These are phyloP conservation scores for Drosophila subsilvestris DNA, from an alignment of 2,888 invertebrate species.

Conservation along the genomic window DNA sequence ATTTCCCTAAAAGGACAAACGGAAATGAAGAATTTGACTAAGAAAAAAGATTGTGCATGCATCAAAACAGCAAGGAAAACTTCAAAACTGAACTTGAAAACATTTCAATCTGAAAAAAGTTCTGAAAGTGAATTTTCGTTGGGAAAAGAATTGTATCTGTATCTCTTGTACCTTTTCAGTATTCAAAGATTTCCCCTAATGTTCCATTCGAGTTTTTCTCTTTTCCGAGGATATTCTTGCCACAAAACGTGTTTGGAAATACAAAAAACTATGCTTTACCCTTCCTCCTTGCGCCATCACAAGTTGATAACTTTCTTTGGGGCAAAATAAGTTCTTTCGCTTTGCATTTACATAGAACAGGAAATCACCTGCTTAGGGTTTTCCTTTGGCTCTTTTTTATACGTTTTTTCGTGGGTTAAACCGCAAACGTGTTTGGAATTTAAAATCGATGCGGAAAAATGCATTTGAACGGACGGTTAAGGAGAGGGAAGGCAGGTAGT, in stretches of 20 bases:
- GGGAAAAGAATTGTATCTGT: too few species aligned
- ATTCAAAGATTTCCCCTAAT: background rate
- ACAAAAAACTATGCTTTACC: background rate
- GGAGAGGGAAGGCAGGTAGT: background rate
- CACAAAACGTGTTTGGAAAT: conserved; percentile 26
- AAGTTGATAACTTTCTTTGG: background rate
- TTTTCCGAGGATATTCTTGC: conserved; percentile 1
- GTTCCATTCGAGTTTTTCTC: background rate
- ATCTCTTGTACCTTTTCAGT: too few species aligned
- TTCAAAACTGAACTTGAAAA: too few species aligned
- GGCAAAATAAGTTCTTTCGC: conserved; percentile 10
- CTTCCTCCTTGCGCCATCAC: background rate
- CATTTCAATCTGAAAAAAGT: too few species aligned
- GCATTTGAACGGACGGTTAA: background rate
- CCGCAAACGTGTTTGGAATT: conserved; percentile 69
- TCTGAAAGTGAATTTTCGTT: background rate
- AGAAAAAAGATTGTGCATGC: conserved; percentile 3
- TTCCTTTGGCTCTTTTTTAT: conserved; percentile 32
- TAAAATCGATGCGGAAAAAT: conserved; percentile 53
- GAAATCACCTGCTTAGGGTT: conserved; percentile 62
- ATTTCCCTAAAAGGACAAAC: background rate
- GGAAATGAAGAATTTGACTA: conserved; percentile 57
- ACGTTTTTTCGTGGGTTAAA: conserved; percentile 36
- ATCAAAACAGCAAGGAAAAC: background rate
- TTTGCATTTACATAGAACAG: conserved; percentile 37